phyloP scores from a whole-genome alignment of 2,113 vertebrate species.

The Promerops cafer region DNA sequence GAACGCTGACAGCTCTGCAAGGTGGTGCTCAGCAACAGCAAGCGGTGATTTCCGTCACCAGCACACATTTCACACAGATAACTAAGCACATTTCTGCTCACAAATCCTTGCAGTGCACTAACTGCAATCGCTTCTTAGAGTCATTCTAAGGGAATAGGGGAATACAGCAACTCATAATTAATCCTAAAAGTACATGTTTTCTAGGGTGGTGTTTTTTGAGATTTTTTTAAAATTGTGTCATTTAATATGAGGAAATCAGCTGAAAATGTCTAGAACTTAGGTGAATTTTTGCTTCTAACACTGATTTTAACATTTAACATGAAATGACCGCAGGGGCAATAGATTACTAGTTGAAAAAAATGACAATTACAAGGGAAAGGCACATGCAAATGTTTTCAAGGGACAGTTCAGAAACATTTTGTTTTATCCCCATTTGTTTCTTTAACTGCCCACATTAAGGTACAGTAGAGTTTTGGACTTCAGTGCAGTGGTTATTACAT shows the following conservation, averaged over 20 bases:
- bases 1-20: neutral
- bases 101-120: conserved; percentile 13
- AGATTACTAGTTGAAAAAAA: conserved; percentile 14
- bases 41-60: neutral
- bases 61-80: neutral
- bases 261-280: neutral
- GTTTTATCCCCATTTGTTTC: conserved; percentile 53
- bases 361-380: conserved; percentile 49
- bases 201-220: neutral
- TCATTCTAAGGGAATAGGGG: neutral
- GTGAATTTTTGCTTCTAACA: neutral
- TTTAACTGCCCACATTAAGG: conserved; percentile 34
- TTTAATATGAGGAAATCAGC: neutral
- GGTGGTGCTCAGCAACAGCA: neutral
- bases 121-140: neutral
- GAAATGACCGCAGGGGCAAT: neutral
- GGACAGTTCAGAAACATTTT: conserved; percentile 42
- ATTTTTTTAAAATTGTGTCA: neutral
- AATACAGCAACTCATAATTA: conserved; percentile 33
- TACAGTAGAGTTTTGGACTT: conserved; percentile 44
- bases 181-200: conserved; percentile 1
- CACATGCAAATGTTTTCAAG: conserved; percentile 57
- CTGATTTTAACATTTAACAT: conserved; percentile 34
- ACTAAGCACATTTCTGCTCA: neutral
- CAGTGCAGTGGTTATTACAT: neutral